Conservation (phyloP, 2,113 vertebrate species). For the Trichomycterus rosablanca region DNA sequence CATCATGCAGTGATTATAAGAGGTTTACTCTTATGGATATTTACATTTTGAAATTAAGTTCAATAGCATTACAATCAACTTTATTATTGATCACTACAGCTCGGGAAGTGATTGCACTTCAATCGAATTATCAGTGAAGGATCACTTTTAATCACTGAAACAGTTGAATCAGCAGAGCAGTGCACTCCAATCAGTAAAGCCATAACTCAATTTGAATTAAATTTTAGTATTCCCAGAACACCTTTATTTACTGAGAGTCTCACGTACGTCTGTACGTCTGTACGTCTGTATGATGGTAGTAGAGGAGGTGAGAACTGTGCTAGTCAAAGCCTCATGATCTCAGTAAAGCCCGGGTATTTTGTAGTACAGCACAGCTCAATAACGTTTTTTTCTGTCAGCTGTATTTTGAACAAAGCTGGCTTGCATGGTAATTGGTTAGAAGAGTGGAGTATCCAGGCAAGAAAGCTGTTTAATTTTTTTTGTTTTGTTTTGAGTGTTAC, state of each 20-base stretch:
- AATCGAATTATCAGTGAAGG: slow-evolving; percentile 55
- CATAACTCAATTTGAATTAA: slow-evolving; percentile 11
- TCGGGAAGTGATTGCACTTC: slow-evolving; percentile 53
- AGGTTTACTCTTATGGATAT: too few relatives aligned
- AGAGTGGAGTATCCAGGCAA: not conserved
- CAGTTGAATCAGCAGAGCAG: slow-evolving; percentile 31
- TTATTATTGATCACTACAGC: not conserved
- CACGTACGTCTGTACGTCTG: not conserved
- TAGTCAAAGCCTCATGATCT: not conserved
- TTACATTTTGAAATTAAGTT: too few relatives aligned
- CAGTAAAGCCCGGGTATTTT: not conserved
- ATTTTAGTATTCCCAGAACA: slow-evolving; percentile 11
- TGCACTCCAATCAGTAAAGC: slow-evolving; percentile 34
- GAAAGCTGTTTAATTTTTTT: slow-evolving; percentile 36
- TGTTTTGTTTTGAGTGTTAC: slow-evolving; percentile 52
- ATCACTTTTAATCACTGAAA: slow-evolving; percentile 31
- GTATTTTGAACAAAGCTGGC: not conserved
- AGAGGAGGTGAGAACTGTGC: not conserved
- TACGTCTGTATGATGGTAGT: not conserved
- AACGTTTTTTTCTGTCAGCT: too few relatives aligned
- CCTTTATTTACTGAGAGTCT: slow-evolving; percentile 17
- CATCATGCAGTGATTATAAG: too few relatives aligned
- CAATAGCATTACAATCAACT: too few relatives aligned
- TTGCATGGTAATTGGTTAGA: not conserved
- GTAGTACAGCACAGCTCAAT: not conserved